Evolutionary conservation across 2,113 vertebrate genomes (phyloP), one percentile per base, ranked within the genome.

Genomic region (Melanerpes formicivorus): DNA sequence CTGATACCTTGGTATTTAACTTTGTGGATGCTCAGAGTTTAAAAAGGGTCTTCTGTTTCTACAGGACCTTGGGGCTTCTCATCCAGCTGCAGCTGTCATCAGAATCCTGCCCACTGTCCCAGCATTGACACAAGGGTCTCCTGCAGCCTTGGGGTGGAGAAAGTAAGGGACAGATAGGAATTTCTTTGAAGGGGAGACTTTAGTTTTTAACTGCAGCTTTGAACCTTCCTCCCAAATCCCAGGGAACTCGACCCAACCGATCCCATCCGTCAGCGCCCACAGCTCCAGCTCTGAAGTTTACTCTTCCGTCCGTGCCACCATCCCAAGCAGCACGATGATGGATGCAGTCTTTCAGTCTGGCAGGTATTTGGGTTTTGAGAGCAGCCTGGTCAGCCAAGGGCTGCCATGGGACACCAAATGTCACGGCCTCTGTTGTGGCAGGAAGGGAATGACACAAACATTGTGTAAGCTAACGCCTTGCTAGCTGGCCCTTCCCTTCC

Each of bases 261-360:
- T 91, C 95, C 73, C 55, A 0, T 96, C 91, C 34, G 9, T 96
- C 96, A 94, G 94, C 96, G 90, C 73, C 81, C 90, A 69, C 42
- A 50, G 0, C 44, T 44, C 37, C 80, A 80, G 79, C 79, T 88
- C 93, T 93, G 84, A 80, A 87, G 62, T 85, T 92, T 44, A 6
- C 82, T 69, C 73, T 87, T 94, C 93, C 11, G 0, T 30, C 80
- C 0, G 0, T 80, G n/a, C 85, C 82, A 73, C 79, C 90, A 30
- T 32, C 65, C 72, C 91, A 80, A 87, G 91, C 11, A 94, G 67
- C 32, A 18, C 0, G 80, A 90, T 91, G 96, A 95, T 9, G 50
- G 93, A 96, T 72, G 16, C 5, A 48, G 26, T 84, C 89, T 95
- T 85, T 93, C 93, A 93, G 21, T 19, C 73, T 60, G n/a, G 73